These are phyloP conservation scores for Drosophila niveifrons DNA, from an alignment of 2,888 invertebrate species.

Conservation along the genomic window DNA sequence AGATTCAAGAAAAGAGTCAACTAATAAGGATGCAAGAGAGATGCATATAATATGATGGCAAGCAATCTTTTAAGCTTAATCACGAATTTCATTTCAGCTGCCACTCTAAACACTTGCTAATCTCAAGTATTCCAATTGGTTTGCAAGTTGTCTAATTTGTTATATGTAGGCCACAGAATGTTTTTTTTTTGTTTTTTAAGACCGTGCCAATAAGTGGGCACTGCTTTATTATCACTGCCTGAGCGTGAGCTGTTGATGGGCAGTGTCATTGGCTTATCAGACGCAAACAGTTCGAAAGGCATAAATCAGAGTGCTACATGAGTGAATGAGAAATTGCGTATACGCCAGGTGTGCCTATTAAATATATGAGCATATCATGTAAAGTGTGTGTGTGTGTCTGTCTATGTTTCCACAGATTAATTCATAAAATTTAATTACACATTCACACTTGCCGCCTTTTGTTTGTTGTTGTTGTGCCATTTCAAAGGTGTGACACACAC, in stretches of 20 bases:
- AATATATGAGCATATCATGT: slow-evolving; percentile 11
- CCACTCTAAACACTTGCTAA: not conserved
- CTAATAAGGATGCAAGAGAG: too few species aligned
- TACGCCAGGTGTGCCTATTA: slow-evolving; percentile 33
- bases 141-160: slow-evolving; percentile 16
- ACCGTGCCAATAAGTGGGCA: not conserved
- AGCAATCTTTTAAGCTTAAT: too few species aligned
- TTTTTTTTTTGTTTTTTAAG: too few species aligned
- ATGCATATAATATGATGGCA: too few species aligned
- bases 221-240: not conserved
- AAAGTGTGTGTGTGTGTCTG: slow-evolving; percentile 32
- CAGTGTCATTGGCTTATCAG: slow-evolving; percentile 29
- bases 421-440: slow-evolving; percentile 79
- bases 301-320: slow-evolving; percentile 46
- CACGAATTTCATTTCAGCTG: not conserved
- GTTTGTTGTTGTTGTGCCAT: slow-evolving; percentile 19
- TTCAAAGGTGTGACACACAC: slow-evolving; percentile 60
- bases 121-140: slow-evolving; percentile 10
- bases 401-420: slow-evolving; percentile 53
- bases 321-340: slow-evolving; percentile 45
- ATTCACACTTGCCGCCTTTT: slow-evolving; percentile 71
- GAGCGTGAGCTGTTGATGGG: slow-evolving; percentile 9
- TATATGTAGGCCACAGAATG: not conserved
- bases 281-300: not conserved
- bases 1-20: too few species aligned